Percentiles rank a stretch among this genome's conserved stretches.
Conservation (phyloP, 2,113 vertebrate species). For the Neolamprologus toae region DNA sequence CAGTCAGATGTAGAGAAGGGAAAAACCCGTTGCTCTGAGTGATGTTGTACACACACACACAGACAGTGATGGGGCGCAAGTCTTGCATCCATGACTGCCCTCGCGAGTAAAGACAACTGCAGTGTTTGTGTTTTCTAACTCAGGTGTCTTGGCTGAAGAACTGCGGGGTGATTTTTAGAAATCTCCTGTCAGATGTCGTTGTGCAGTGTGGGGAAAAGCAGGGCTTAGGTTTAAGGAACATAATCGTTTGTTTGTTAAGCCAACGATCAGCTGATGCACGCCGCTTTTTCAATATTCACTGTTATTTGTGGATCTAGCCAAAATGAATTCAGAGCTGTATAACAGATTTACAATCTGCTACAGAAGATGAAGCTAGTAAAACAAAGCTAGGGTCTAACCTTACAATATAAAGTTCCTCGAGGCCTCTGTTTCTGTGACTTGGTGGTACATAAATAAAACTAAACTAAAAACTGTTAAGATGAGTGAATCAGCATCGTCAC, state of each 20-base stretch:
- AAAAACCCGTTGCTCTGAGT: too few species aligned
- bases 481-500: neutral
- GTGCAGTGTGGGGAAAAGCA: neutral
- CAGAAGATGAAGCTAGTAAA: neutral
- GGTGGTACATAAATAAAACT: neutral
- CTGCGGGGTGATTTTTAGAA: too few species aligned
- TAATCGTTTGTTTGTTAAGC: neutral
- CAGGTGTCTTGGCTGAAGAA: too few species aligned
- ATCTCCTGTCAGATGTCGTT: neutral
- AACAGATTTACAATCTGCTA: neutral
- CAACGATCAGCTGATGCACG: neutral
- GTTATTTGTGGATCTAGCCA: neutral
- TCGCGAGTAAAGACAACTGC: rapidly evolving
- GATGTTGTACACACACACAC: too few species aligned
- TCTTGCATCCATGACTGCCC: rapidly evolving
- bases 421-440: neutral
- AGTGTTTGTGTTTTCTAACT: too few species aligned
- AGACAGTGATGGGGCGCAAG: too few species aligned
- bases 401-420: neutral
- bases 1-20: rapidly evolving
- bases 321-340: neutral
- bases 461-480: neutral
- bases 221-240: neutral
- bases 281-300: neutral
- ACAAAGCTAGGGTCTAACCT: neutral